Evolutionary conservation across 1,140 invertebrate genomes (phyloP), one percentile per base, ranked within the genome.

Genomic region (Drosophila insularis): DNA sequence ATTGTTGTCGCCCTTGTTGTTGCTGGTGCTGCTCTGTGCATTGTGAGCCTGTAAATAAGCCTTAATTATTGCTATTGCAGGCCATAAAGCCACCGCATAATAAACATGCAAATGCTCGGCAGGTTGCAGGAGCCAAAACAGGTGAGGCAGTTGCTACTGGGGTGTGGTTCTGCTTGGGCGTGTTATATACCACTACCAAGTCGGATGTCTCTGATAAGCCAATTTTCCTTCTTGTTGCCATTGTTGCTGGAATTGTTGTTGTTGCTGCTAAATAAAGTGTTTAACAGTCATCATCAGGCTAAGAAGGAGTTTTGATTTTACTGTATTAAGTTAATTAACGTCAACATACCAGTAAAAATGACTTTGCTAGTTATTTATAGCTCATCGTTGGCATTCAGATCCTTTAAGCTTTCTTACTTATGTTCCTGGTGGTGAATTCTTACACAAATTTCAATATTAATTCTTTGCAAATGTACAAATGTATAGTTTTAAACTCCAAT

Each of bases 51-150:
- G 79, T 82, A 89, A 87, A 89, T 87, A 79, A 89, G 79, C 82
- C 84, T 87, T 87, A 87, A 87, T 87, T 87, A 87, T 87, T 73
- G 82, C 76, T 65, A 82, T 87, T 79, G 78, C 82, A 79, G 43
- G 79, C 84, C 84, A 76, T 82, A 87, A 89, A 80, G 84, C 76
- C 84, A 89, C 79, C 84, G 71, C 82, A 87, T 80, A 87, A 82
- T 87, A 89, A 87, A 87, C 79, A 87, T 87, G 82, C 82, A 87
- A 82, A 87, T 82, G 61, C 82, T 78, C 71, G 72, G 39, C 60
- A 63, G 11, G 40, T 46, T 8, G 43, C 6, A 17, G 14, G 17
- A 17, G 14, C 14, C 14, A 17, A 46, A 7, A 19, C 40, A 43
- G 43, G 43, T 19, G 17, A 46, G 43, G 17, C 8, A 46, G 14